Evolutionary conservation across 2,888 invertebrate species (phyloP).

Genomic region (Sicus ferrugineus): DNA sequence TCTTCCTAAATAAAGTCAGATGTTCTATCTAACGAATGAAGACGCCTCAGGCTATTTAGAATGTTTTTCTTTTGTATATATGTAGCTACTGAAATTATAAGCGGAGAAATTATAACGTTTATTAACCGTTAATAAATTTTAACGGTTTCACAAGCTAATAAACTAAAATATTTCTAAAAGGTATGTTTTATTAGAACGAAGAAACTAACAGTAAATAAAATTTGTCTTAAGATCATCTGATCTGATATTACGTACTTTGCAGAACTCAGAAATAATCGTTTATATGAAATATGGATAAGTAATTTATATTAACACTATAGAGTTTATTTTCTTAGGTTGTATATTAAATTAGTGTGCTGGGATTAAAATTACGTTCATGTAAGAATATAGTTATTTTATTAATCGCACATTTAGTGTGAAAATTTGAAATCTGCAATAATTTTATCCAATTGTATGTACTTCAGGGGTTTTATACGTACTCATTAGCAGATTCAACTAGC

Average conservation of each 20-base stretch:
- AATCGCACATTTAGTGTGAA: constrained; percentile 25
- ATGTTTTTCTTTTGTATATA: no score
- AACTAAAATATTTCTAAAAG: no score
- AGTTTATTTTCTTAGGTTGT: constrained; percentile 18
- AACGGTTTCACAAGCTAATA: no score
- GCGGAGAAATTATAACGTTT: no score
- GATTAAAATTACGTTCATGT: constrained; percentile 24
- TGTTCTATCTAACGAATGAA: no score
- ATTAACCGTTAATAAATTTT: no score
- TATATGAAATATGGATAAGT: background rate
- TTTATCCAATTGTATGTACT: constrained; percentile 10
- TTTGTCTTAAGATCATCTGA: background rate
- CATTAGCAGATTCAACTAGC: background rate
- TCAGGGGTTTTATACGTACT: background rate
- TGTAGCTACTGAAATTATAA: no score
- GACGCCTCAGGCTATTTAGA: no score
- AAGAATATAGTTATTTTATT: constrained; percentile 23
- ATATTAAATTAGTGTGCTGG: constrained; percentile 16
- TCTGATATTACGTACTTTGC: no score
- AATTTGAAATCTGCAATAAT: constrained; percentile 18
- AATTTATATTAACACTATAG: constrained; percentile 18
- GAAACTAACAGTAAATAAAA: no score
- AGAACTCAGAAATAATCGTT: background rate
- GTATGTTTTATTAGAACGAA: no score
- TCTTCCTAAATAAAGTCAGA: constrained; percentile 54